Evolutionary conservation across 2,888 invertebrate genomes (phyloP).

Genomic region (Neoascia interrupta): DNA sequence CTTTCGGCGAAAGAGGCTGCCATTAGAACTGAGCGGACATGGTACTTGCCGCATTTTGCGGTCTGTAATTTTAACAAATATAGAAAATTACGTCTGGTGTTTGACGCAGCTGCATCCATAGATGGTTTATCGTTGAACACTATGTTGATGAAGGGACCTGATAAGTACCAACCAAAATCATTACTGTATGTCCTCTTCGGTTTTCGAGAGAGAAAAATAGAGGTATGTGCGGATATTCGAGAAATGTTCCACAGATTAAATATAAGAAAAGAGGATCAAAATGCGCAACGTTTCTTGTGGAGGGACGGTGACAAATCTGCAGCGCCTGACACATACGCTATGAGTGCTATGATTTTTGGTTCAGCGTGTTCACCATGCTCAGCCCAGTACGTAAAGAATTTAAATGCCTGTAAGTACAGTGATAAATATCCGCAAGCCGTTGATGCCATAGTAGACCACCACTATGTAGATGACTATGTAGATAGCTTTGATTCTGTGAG

Average conservation of each 20-base stretch:
- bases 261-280: constrained; percentile 71
- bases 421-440: constrained; percentile 5
- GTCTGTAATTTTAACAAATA: constrained; percentile 71
- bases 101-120: constrained; percentile 73
- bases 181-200: constrained; percentile 72
- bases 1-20: not conserved
- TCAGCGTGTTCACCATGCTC: constrained; percentile 30
- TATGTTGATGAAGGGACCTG: constrained; percentile 72
- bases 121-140: constrained; percentile 71
- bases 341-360: constrained; percentile 35
- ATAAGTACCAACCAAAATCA: constrained; percentile 61
- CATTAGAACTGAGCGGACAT: constrained; percentile 35
- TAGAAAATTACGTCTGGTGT: constrained; percentile 72
- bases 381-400: constrained; percentile 28
- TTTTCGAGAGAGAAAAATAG: constrained; percentile 74
- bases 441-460: too few species aligned
- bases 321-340: constrained; percentile 18
- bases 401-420: constrained; percentile 16
- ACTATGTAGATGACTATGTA: too few species aligned
- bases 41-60: constrained; percentile 71
- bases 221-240: constrained; percentile 72
- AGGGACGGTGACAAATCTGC: constrained; percentile 26
- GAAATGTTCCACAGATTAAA: constrained; percentile 52
- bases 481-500: too few species aligned
- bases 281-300: constrained; percentile 69